These are phyloP conservation scores for Drosophila merina DNA, from an alignment of 2,888 invertebrate species.

Conservation along the genomic window DNA sequence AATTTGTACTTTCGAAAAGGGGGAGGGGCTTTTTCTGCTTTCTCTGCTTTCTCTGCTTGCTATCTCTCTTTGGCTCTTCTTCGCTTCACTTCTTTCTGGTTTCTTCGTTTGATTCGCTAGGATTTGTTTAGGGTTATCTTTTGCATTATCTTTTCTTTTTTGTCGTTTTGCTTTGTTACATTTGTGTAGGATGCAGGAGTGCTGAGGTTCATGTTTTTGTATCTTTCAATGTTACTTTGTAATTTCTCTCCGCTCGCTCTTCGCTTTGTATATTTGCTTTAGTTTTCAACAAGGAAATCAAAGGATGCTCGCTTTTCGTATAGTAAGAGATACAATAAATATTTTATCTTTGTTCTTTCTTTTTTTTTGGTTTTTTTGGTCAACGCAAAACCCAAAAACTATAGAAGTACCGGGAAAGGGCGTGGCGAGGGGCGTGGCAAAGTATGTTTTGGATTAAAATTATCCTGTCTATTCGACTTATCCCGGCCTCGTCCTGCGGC, in stretches of 20 bases:
- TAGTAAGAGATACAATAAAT: constrained; percentile 65
- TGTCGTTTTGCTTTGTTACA: constrained; percentile 67
- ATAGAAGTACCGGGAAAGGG: constrained; percentile 43
- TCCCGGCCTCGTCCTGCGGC: constrained; percentile 26
- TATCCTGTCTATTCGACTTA: constrained; percentile 12
- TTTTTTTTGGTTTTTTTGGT: constrained; percentile 6
- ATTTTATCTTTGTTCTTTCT: constrained; percentile 34
- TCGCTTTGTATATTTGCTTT: constrained; percentile 74
- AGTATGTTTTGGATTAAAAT: background rate
- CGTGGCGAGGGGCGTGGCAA: constrained; percentile 4
- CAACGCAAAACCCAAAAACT: constrained; percentile 57
- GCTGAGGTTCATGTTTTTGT: constrained; percentile 82
- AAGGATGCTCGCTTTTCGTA: constrained; percentile 46
- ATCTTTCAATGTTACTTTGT: constrained; percentile 80
- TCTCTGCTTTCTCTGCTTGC: constrained; percentile 72
- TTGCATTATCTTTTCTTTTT: constrained; percentile 18
- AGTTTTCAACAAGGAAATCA: constrained; percentile 75
- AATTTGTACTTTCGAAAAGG: constrained; percentile 84
- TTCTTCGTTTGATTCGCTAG: constrained; percentile 71
- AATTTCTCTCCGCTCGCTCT: constrained; percentile 62
- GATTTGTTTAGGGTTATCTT: constrained; percentile 59
- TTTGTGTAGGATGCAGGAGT: constrained; percentile 81
- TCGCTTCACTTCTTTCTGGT: constrained; percentile 47
- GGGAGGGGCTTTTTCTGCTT: constrained; percentile 80
- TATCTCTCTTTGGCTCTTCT: constrained; percentile 54